These are phyloP conservation scores for Sciaenops ocellatus DNA, from an alignment of 2,797 vertebrate species.

Conservation along the genomic window DNA sequence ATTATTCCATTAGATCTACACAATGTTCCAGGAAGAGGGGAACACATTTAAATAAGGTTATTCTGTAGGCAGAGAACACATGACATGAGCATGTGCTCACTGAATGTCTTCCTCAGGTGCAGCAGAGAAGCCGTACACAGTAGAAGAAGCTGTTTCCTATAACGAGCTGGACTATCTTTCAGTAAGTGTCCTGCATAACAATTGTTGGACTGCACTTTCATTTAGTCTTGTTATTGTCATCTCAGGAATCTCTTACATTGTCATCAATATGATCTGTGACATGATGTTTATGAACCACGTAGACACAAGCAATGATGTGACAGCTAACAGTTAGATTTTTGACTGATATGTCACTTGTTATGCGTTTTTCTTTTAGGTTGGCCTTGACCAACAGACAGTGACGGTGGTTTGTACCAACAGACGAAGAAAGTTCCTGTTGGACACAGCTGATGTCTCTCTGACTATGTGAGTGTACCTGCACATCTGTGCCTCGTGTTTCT, in stretches of 20 bases:
- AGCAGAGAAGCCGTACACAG: slow-evolving; percentile 97
- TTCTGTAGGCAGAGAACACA: neutral
- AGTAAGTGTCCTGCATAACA: slow-evolving; percentile 84
- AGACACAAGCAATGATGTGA: neutral
- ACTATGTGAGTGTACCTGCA: slow-evolving; percentile 87
- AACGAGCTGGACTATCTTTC: slow-evolving; percentile 97
- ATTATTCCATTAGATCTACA: neutral
- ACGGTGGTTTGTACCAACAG: slow-evolving; percentile 95
- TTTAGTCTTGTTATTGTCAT: neutral
- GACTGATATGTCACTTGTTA: neutral
- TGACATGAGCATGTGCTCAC: neutral
- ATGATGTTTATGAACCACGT: neutral
- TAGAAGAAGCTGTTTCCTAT: slow-evolving; percentile 96
- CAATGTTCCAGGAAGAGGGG: neutral
- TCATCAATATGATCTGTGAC: neutral
- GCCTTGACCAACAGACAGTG: slow-evolving; percentile 93
- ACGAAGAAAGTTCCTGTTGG: slow-evolving; percentile 95
- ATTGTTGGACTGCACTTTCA: neutral
- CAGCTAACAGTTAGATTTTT: neutral
- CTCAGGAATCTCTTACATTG: neutral
- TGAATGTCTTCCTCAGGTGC: slow-evolving; percentile 86
- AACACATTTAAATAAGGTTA: neutral
- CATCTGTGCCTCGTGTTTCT: neutral
- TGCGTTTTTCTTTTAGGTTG: slow-evolving; percentile 86
- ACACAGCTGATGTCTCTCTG: slow-evolving; percentile 91